Conservation (phyloP, 1,140 invertebrate genomes). For the Leptoteleia sp. region DNA sequence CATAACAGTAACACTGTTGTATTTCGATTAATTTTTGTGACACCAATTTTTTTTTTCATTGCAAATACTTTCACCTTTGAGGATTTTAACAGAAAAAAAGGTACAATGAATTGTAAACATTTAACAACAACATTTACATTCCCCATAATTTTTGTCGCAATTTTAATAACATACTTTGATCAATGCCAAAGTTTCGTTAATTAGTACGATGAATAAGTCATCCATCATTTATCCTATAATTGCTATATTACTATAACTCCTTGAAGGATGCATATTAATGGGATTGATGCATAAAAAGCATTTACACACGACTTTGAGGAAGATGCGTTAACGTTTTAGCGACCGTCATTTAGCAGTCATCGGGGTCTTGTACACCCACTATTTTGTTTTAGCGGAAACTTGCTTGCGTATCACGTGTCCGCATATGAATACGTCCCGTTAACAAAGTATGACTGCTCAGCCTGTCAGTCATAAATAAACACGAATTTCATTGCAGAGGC, state of each 20-base stretch:
- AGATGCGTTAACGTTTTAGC: conserved; percentile 41
- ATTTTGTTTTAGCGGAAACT: conserved; percentile 33
- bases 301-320: conserved; percentile 41
- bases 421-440: conserved; percentile 21
- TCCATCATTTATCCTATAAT: conserved; percentile 32
- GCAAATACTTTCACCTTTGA: no score
- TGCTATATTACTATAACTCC: conserved; percentile 45
- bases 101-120: no score
- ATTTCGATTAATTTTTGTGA: no score
- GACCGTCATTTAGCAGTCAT: conserved; percentile 2
- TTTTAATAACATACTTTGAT: no score
- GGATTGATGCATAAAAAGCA: conserved; percentile 33
- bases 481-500: conserved; percentile 54
- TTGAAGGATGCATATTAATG: conserved; percentile 57
- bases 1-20: no score
- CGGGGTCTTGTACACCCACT: conserved; percentile 17
- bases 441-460: conserved; percentile 33
- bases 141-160: no score
- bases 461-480: conserved; percentile 43
- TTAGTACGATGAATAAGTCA: conserved; percentile 29
- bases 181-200: conserved; percentile 19
- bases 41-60: no score
- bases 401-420: not conserved
- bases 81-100: no score
- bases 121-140: no score